Conservation (phyloP, 2,113 vertebrate species). For the Laticauda laticaudata region DNA sequence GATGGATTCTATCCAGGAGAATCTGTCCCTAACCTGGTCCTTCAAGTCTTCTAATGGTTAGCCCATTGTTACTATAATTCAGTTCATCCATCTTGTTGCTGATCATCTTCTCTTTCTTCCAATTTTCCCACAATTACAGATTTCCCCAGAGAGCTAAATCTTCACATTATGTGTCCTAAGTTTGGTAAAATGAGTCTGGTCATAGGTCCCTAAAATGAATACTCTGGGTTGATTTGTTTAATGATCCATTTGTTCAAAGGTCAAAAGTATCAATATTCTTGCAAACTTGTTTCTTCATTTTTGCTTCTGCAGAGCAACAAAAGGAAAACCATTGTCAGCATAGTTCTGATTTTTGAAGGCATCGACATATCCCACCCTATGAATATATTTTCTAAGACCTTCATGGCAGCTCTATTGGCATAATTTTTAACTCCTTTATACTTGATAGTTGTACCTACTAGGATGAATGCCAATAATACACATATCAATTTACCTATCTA, state of each 20-base stretch:
- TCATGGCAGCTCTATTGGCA: neutral
- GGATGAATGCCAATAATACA: neutral
- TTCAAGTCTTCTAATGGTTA: neutral
- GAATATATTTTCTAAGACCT: neutral
- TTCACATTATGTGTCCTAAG: neutral
- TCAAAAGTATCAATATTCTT: neutral
- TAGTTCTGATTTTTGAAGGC: neutral
- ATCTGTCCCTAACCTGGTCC: neutral
- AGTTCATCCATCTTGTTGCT: neutral
- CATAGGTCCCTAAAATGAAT: neutral
- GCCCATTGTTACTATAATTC: neutral
- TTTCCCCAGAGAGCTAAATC: neutral
- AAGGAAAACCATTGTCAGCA: neutral
- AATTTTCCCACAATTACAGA: neutral
- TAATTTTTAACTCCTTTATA: neutral
- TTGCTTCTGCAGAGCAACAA: neutral
- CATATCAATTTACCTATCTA: neutral
- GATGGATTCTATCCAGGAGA: neutral
- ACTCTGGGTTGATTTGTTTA: neutral
- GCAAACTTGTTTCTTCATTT: neutral
- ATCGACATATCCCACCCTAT: neutral
- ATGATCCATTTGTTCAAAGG: neutral
- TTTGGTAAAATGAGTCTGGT: neutral
- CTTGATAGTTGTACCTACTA: neutral
- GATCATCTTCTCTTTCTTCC: neutral